phyloP scores from a whole-genome alignment of 2,797 vertebrate species.

The Pteronotus mesoamericanus region DNA sequence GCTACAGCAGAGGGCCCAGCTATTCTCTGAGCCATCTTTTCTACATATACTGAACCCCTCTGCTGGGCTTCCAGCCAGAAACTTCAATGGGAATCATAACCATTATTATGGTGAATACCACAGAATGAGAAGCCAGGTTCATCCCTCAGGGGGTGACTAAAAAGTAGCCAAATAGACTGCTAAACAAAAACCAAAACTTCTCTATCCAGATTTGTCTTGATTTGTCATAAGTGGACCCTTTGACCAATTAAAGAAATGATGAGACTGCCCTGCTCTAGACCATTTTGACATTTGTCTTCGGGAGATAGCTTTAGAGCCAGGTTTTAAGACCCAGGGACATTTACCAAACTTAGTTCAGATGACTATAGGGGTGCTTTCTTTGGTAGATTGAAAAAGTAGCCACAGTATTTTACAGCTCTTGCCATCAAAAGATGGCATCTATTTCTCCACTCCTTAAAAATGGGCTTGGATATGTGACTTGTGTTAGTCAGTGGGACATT shows the following conservation, averaged over 20 bases:
- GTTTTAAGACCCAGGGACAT: not conserved
- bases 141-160: not conserved
- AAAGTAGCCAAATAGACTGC: not conserved
- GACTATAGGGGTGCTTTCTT: not conserved
- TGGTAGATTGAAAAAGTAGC: not conserved
- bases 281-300: constrained; percentile 15
- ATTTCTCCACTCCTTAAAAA: not conserved
- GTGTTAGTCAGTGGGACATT: not conserved
- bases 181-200: constrained; percentile 25
- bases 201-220: not conserved
- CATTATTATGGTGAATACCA: not conserved
- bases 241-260: not conserved
- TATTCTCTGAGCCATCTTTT: not conserved
- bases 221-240: not conserved
- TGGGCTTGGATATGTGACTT: not conserved
- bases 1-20: not conserved
- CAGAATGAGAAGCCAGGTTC: not conserved
- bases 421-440: not conserved
- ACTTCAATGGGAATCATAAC: constrained; percentile 8
- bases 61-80: not conserved
- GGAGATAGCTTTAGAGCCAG: not conserved
- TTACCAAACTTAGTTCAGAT: not conserved
- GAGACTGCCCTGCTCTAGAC: not conserved
- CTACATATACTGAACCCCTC: not conserved
- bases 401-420: not conserved